Base-by-base conservation (phyloP, 2,888 invertebrate species). In the Axea sp. region DNA sequence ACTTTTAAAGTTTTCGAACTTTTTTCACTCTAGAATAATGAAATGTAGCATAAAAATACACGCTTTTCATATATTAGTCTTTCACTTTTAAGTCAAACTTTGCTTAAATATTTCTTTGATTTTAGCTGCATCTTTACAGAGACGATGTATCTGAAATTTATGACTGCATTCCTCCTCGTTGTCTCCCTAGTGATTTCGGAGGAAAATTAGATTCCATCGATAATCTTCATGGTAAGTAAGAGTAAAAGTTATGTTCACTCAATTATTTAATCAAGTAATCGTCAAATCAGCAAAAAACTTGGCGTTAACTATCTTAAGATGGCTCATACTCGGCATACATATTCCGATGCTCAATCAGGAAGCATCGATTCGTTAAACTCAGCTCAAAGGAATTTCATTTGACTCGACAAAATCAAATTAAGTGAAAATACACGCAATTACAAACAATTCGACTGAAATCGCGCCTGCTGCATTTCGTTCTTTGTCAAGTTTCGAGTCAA, bases 171-270 rank as follows among this genome's bases (percentile, higher is more conserved):
- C 90, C 92, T 0, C 89, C 89, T 35, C 89, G 89, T 0, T 89
- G 89, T 39, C 82, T 93, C 0, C 92, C 92, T 0, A 88, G 89
- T 0, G 91, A 92, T 84, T 91, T 89, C 78, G 92, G 92, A 0
- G 93, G 93, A 0, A 89, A 90, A 7, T 86, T 92, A 0, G 83
- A 82, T 30, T 73, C 73, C 35, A 6, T 81, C 9, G 78, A 81
- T 35, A 77, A 35, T 26, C 79, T 84, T 53, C 83, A 83, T 37
- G 81, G 84, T 84, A 78, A 64, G 73, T 49, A 57, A 14, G 30
- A 9, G 2, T 9, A 15, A 62, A 5, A 26, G 5, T 33, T 11
- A 15, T 47, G 14, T 9, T 37, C 14, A 22, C n/a, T 22, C 7
- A 6, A 31, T 14, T n/a, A 41, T n/a, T n/a, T n/a, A 22, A 24